Evolutionary conservation across 2,888 invertebrate species (phyloP).

Genomic region (Stenotaenia linearis): DNA sequence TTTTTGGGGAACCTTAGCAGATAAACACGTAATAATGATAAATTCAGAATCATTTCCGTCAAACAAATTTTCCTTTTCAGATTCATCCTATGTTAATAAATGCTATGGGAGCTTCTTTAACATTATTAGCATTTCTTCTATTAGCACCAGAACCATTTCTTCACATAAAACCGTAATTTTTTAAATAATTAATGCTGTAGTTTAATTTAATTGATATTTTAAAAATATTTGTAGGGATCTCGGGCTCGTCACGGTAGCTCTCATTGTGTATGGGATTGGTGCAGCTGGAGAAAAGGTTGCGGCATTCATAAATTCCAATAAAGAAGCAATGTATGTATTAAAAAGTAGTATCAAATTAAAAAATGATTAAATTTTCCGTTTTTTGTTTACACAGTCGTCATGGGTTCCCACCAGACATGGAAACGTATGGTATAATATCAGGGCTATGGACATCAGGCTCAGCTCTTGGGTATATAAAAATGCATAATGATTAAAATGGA

Average conservation of each 20-base stretch:
- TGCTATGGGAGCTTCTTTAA: conserved; percentile 60
- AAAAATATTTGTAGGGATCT: too few relatives aligned
- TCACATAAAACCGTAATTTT: conserved; percentile 39
- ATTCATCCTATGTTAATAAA: conserved; percentile 63
- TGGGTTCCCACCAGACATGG: conserved; percentile 75
- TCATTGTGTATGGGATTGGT: conserved; percentile 66
- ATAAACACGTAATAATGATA: conserved; percentile 52
- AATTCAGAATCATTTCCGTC: background rate
- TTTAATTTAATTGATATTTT: too few relatives aligned
- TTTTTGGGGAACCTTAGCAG: conserved; percentile 72
- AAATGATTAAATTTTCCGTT: background rate
- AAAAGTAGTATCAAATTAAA: background rate
- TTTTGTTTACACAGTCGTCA: conserved; percentile 44
- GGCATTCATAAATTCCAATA: conserved; percentile 75
- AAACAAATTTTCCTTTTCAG: conserved; percentile 38
- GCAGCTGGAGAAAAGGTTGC: conserved; percentile 78
- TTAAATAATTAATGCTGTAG: too few relatives aligned
- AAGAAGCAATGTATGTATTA: conserved; percentile 62
- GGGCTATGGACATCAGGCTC: conserved; percentile 87
- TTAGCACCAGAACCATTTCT: conserved; percentile 62
- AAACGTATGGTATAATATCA: conserved; percentile 82
- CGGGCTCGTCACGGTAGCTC: background rate
- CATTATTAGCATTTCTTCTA: conserved; percentile 42
- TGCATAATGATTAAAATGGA: too few relatives aligned
- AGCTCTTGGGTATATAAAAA: conserved; percentile 61